A percentile compares a stretch with the other conserved stretches of the same genome.
phyloP scores from a whole-genome alignment of 2,113 vertebrate genomes.

The Oceanites oceanicus region DNA sequence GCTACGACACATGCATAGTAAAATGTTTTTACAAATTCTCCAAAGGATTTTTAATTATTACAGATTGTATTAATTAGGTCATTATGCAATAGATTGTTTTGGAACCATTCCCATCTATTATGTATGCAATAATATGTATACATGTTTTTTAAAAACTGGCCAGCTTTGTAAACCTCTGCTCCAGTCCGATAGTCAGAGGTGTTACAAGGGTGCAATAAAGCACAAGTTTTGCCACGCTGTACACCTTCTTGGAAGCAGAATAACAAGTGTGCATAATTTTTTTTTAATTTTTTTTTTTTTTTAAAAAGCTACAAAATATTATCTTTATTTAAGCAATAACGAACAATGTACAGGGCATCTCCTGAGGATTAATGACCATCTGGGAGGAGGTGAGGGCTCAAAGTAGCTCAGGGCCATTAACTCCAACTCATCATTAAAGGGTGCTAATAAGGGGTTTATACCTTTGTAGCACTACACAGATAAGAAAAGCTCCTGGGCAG shows the following conservation, averaged over 20 bases:
- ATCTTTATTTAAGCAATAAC: not conserved
- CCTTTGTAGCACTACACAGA: not conserved
- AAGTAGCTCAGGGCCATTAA: slow-evolving; percentile 5
- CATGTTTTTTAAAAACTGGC: not conserved
- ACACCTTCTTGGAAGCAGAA: not conserved
- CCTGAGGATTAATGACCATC: not conserved
- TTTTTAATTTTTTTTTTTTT: too few species aligned
- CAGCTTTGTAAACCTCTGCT: not conserved
- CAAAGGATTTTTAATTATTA: slow-evolving; percentile 73
- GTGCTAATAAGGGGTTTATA: not conserved
- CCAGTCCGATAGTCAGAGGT: not conserved
- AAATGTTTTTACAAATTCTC: slow-evolving; percentile 57
- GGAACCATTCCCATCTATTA: slow-evolving; percentile 60
- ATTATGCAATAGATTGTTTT: slow-evolving; percentile 68
- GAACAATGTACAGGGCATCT: not conserved
- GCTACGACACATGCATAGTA: not conserved
- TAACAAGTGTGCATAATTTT: not conserved
- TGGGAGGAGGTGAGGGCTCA: not conserved
- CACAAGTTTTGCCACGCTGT: not conserved
- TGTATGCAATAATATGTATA: slow-evolving; percentile 24
- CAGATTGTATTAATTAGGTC: slow-evolving; percentile 70
- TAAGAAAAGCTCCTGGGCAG: not conserved
- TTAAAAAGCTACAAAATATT: not conserved
- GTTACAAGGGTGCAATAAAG: not conserved
- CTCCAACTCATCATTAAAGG: not conserved